Evolutionary conservation across 2,888 invertebrate species (phyloP), one percentile per base, ranked within the genome.

Genomic region (Orthosia incerta): DNA sequence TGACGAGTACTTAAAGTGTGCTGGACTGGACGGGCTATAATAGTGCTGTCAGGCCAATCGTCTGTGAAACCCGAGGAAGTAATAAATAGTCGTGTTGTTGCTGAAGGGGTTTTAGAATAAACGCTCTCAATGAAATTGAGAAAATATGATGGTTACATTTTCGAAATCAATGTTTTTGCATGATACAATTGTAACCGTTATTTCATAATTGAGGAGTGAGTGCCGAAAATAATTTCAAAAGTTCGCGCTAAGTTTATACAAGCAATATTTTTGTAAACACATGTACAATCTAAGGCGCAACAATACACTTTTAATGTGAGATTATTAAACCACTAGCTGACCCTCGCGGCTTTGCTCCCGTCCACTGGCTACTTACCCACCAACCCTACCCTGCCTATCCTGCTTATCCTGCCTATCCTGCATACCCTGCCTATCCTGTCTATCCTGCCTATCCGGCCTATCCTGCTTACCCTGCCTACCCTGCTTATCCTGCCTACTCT

Each of bases 1-100:
- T 46, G 53, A 53, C 72, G 53, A 48, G 51, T 59, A 45, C 59
- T 53, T 45, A 26, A n/a, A 39, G 57, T 53, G 45, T 53, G 57
- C 69, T 74, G 31, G 9, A 46, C 62, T 39, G 57, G 46, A 46
- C 39, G 20, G 23, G 57, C 39, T 50, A 26, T 62, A 26, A 76
- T 79, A 73, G 62, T 59, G 57, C 73, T 59, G 57, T 39, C 62
- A 53, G 39, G 0, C 20, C 26, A 15, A 12, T 39, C 53, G 11
- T 31, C 46, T 46, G 31, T 23, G 18, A 39, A 55, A 61, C 48
- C 15, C 12, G 13, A 0, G 15, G 11, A 63, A 26, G 1, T 20
- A 59, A 45, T 55, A 48, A 45, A 79, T 59, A 48, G 39, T 69
- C 18, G 16, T 48, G 20, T 7, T 48, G 23, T 62, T 75, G 4